Evolutionary conservation across 1,140 invertebrate genomes (phyloP), one percentile per base, ranked within the genome.

Genomic region (Caenorhabditis brenneri): DNA sequence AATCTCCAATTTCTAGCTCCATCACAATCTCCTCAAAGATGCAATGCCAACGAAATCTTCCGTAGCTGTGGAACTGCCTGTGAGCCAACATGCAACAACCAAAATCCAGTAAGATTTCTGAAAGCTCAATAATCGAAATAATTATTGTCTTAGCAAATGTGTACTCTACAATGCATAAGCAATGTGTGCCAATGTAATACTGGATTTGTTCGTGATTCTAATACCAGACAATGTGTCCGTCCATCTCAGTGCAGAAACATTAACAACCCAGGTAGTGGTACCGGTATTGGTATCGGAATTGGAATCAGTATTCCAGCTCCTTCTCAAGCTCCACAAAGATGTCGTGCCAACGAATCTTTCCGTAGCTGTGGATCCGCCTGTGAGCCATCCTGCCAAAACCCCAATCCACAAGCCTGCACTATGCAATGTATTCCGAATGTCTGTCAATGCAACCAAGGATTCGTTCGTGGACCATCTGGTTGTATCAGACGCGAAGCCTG

Each of bases 391-490:
- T 55, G 53, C 9, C 53, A 55, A n/a, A 65, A 33, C 31, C 58
- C 58, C 4, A 33, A 36, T 36, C 58, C 58, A 65, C 58, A 36
- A 36, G 31, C 31, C 10, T 65, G 58, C 16, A 65, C 58, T 0
- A 36, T 65, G 58, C 58, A 65, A 36, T 65, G 58, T 33, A 65
- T 65, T 65, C 15, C 31, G 7, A 65, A 65, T 22, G 58, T 65
- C 3, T 65, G 58, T 19, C 58, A 65, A 65, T 65, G 58, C 16
- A 33, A 33, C 19, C 29, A 65, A 36, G 58, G 58, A 65, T 65
- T 65, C 10, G 58, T 65, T 15, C n/a, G 58, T 27, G 58, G 58
- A 65, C 58, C 58, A 27, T 65, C 58, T n/a, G 58, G 58, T 27
- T 65, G 58, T 19, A 36, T 65, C 31, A 65, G 58, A 65, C 58